These are phyloP conservation scores for Lepus townsendii DNA, from an alignment of 2,797 vertebrate genomes.

Conservation along the genomic window DNA sequence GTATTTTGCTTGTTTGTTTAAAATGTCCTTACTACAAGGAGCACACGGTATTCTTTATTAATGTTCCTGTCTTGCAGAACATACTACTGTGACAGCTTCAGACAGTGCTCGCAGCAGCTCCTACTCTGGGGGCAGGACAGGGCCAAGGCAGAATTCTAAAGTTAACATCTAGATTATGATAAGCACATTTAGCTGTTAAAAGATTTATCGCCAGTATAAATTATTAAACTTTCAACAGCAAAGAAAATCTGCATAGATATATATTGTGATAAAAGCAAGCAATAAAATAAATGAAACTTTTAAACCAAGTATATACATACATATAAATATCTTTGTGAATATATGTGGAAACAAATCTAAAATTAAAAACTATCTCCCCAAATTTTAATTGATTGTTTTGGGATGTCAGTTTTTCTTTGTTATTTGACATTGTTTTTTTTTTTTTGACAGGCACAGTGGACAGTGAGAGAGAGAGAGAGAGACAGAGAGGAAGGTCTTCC, in stretches of 20 bases:
- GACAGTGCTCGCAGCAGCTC: not conserved
- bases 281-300: conserved; percentile 52
- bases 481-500: too few species aligned
- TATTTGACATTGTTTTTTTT: not conserved
- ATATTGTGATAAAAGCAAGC: conserved; percentile 45
- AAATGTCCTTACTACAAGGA: conserved; percentile 36
- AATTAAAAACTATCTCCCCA: not conserved
- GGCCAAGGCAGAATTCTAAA: not conserved
- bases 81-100: not conserved
- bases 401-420: conserved; percentile 7
- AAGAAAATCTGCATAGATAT: not conserved
- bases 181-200: conserved; percentile 11
- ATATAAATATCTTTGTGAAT: not conserved
- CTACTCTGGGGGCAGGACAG: not conserved
- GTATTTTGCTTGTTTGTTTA: conserved; percentile 20
- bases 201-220: conserved; percentile 26
- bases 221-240: conserved; percentile 31
- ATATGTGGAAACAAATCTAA: not conserved
- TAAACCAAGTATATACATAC: not conserved
- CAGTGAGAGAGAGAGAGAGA: too few species aligned
- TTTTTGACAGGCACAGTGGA: too few species aligned
- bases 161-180: conserved; percentile 37
- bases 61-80: not conserved
- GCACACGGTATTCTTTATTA: not conserved
- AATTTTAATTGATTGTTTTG: not conserved